phyloP scores from a whole-genome alignment of 2,797 vertebrate species.

The Poliocrania exsul region DNA sequence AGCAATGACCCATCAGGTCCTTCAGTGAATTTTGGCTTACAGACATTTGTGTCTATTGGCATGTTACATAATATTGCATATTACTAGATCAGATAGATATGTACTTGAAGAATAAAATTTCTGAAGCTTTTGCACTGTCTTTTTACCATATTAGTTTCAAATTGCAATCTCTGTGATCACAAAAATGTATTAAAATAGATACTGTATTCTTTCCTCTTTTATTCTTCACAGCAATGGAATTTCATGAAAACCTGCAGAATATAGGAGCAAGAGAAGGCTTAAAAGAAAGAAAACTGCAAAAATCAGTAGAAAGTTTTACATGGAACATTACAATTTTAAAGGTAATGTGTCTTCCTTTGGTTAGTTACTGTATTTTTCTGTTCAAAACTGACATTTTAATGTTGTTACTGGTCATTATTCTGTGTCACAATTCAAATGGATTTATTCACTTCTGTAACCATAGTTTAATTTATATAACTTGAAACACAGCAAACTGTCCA shows the following conservation, averaged over 20 bases:
- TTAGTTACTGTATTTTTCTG: not conserved
- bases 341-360: slow-evolving; percentile 76
- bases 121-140: not conserved
- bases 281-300: slow-evolving; percentile 94
- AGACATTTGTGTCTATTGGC: not conserved
- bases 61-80: not conserved
- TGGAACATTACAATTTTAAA: slow-evolving; percentile 99
- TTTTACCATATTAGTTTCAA: slow-evolving; percentile 10
- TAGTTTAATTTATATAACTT: not conserved
- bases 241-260: slow-evolving; percentile 93
- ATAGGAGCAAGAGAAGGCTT: slow-evolving; percentile 92
- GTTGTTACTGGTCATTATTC: not conserved
- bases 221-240: slow-evolving; percentile 89
- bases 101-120: not conserved
- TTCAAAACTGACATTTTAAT: not conserved
- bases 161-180: not conserved
- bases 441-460: not conserved
- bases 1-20: not conserved
- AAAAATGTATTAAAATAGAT: not conserved
- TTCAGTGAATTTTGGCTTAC: not conserved
- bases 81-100: not conserved
- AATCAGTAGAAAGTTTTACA: slow-evolving; percentile 95
- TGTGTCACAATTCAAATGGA: not conserved
- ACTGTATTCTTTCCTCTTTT: slow-evolving; percentile 7
- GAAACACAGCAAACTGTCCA: not conserved